Evolutionary conservation across 2,113 vertebrate genomes (phyloP).

Genomic region (Xyliphius kryptos): DNA sequence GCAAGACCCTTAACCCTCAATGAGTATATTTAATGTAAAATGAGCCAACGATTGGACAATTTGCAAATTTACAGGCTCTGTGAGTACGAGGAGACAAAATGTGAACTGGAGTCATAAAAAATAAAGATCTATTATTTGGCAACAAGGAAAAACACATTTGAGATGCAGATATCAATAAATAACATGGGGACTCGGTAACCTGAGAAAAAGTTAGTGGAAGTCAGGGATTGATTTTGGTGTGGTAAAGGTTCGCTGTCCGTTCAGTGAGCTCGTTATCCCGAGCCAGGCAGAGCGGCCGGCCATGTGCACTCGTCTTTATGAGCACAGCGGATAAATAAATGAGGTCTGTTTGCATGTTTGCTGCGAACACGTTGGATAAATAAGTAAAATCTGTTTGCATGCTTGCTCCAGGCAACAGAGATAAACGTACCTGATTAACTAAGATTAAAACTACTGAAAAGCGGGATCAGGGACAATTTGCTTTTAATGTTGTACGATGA

Average conservation of each 20-base stretch:
- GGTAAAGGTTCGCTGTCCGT: background rate
- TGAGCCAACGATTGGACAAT: conserved; percentile 23
- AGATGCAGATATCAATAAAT: conserved; percentile 57
- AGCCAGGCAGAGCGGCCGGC: background rate
- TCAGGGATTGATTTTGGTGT: conserved; percentile 48
- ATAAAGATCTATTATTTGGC: conserved; percentile 49
- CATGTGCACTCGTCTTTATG: conserved; percentile 16
- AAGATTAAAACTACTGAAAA: background rate
- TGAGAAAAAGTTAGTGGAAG: conserved; percentile 51
- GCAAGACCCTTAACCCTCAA: no score
- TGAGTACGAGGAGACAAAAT: conserved; percentile 21
- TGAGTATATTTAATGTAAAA: no score
- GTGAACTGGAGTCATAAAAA: conserved; percentile 42
- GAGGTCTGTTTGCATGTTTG: conserved; percentile 21
- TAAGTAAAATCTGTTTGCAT: conserved; percentile 15
- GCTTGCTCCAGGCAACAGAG: conserved; percentile 20
- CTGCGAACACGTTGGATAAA: conserved; percentile 9
- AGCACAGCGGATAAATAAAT: conserved; percentile 10
- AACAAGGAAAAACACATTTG: conserved; percentile 47
- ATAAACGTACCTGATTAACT: conserved; percentile 15
- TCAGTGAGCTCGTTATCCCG: conserved; percentile 1
- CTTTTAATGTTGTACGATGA: background rate
- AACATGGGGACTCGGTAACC: conserved; percentile 58
- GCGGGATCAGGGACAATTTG: background rate
- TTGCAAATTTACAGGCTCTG: conserved; percentile 1